phyloP scores from a whole-genome alignment of 1,140 invertebrate genomes.

The Drosophila nigrodunni region DNA sequence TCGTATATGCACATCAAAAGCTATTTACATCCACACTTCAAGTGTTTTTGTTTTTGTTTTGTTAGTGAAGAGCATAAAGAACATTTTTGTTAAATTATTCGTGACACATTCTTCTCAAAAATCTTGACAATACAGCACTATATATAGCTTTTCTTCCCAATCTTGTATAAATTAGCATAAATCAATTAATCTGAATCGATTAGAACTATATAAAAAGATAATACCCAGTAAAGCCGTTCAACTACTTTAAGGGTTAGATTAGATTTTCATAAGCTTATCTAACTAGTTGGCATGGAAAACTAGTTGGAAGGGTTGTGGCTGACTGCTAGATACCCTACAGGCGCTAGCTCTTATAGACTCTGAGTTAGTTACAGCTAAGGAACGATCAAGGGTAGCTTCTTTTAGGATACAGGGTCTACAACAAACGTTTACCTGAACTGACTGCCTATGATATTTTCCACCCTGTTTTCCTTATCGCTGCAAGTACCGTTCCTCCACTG shows the following conservation, averaged over 20 bases:
- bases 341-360: no score
- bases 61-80: not conserved
- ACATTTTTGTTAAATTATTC: constrained; percentile 19
- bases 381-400: no score
- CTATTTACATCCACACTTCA: constrained; percentile 36
- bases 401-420: not conserved
- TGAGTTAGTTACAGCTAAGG: no score
- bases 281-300: not conserved
- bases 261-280: constrained; percentile 7
- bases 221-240: constrained; percentile 1
- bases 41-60: constrained; percentile 31
- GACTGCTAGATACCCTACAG: no score
- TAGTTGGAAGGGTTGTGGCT: not conserved
- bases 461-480: constrained; percentile 1
- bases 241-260: not conserved
- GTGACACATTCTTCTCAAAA: constrained; percentile 23
- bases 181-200: constrained; percentile 51
- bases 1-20: constrained; percentile 32
- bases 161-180: constrained; percentile 9
- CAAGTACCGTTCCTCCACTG: constrained; percentile 8
- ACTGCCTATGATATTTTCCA: not conserved
- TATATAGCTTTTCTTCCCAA: not conserved
- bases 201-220: constrained; percentile 38
- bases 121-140: constrained; percentile 26
- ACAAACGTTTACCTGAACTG: constrained; percentile 18